phyloP scores from a whole-genome alignment of 2,797 vertebrate genomes.

The Philypnodon macrostomus region DNA sequence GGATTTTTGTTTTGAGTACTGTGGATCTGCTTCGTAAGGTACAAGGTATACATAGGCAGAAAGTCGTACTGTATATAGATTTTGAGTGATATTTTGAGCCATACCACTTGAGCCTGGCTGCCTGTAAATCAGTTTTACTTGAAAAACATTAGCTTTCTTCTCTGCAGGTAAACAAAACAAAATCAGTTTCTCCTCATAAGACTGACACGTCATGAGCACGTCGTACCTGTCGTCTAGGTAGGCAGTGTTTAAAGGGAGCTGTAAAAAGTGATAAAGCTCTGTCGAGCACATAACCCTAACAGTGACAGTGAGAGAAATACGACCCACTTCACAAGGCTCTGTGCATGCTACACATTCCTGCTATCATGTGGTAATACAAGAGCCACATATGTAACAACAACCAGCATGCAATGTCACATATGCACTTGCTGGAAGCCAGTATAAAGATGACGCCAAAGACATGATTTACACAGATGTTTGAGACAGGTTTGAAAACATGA shows the following conservation, averaged over 20 bases:
- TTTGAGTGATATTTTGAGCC: slow-evolving; percentile 31
- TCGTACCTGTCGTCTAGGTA: slow-evolving; percentile 6
- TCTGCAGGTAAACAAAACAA: slow-evolving; percentile 31
- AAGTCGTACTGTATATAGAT: no score
- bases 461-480: no score
- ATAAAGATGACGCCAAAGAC: slow-evolving; percentile 14
- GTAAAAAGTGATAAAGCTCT: slow-evolving; percentile 27
- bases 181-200: slow-evolving; percentile 11
- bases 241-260: slow-evolving; percentile 14
- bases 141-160: slow-evolving; percentile 13
- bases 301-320: slow-evolving; percentile 22
- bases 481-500: no score
- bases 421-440: slow-evolving; percentile 21
- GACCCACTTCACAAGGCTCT: slow-evolving; percentile 14
- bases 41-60: no score
- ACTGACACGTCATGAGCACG: slow-evolving; percentile 2
- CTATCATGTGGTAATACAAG: slow-evolving; percentile 37
- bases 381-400: slow-evolving; percentile 27
- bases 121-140: slow-evolving; percentile 44
- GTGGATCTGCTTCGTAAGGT: no score
- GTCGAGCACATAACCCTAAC: slow-evolving; percentile 4
- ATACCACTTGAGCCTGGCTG: slow-evolving; percentile 30
- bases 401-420: slow-evolving; percentile 15
- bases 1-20: no score
- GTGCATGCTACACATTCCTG: slow-evolving; percentile 42